phyloP scores from a whole-genome alignment of 23 tunicate genomes.

The Phallusia fumigata region DNA sequence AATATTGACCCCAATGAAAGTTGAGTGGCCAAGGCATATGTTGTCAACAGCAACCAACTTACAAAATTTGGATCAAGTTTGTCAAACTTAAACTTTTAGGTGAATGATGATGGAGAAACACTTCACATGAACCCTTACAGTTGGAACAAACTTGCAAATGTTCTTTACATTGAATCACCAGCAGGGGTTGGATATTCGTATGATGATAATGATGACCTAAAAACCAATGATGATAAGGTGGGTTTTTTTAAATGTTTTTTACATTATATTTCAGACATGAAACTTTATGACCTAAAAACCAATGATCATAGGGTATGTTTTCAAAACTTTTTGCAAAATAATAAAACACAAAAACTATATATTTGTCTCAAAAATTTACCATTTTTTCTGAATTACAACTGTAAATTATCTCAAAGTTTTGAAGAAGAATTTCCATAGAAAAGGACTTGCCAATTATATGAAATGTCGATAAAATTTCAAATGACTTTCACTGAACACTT shows the following conservation, averaged over 20 bases:
- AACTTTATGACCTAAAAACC: constrained; percentile 46
- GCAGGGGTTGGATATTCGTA: constrained; percentile 94
- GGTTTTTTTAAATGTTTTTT: no score
- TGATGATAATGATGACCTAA: constrained; percentile 62
- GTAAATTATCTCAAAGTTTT: no score
- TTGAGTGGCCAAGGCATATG: no score
- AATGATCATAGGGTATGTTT: constrained; percentile 63
- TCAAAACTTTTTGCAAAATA: no score
- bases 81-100: constrained; percentile 25
- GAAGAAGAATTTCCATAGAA: no score
- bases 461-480: not conserved
- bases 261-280: constrained; percentile 82
- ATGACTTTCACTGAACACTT: not conserved
- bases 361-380: no score
- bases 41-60: not conserved
- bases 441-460: no score
- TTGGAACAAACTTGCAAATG: constrained; percentile 92
- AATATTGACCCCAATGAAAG: no score
- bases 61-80: not conserved
- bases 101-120: constrained; percentile 73
- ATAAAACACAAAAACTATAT: no score
- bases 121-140: constrained; percentile 65
- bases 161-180: constrained; percentile 84
- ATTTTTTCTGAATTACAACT: no score
- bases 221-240: constrained; percentile 77